Evolutionary conservation across 2,888 invertebrate species (phyloP).

Genomic region (Hypsopygia costalis): DNA sequence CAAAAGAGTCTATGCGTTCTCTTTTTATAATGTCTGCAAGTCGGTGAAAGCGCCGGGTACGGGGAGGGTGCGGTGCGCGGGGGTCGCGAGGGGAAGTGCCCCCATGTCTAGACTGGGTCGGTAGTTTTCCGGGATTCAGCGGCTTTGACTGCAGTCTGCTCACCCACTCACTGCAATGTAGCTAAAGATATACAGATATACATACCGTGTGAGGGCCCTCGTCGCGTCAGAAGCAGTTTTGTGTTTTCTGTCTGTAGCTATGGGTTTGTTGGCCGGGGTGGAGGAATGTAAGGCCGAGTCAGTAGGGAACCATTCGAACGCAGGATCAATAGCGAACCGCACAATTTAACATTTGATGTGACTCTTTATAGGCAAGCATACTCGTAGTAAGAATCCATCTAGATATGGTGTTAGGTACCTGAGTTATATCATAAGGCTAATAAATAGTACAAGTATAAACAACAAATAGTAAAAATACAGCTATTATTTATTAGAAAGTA

Average conservation of each 20-base stretch:
- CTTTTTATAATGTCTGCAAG: constrained; percentile 73
- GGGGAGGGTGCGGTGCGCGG: constrained; percentile 29
- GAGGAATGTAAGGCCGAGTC: constrained; percentile 10
- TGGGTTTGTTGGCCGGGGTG: constrained; percentile 16
- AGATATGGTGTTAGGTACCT: too few relatives aligned
- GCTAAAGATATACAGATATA: constrained; percentile 41
- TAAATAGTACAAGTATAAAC: too few relatives aligned
- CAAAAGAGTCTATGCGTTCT: constrained; percentile 63
- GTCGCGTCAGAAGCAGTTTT: constrained; percentile 62
- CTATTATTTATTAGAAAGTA: too few relatives aligned
- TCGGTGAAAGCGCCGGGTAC: constrained; percentile 65
- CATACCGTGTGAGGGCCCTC: constrained; percentile 67
- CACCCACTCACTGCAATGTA: constrained; percentile 75
- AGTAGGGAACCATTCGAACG: constrained; percentile 16
- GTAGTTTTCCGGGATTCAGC: constrained; percentile 81
- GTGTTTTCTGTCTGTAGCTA: constrained; percentile 43
- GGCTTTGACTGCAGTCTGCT: constrained; percentile 75
- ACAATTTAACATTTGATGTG: not conserved
- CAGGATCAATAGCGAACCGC: constrained; percentile 13
- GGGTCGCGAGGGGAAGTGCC: constrained; percentile 64
- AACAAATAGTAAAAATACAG: too few relatives aligned
- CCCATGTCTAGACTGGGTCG: constrained; percentile 82
- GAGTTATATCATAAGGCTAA: too few relatives aligned
- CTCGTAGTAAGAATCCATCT: too few relatives aligned
- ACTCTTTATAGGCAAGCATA: too few relatives aligned